phyloP scores from a whole-genome alignment of 1,140 invertebrate genomes.

The Heliconius hermathena region DNA sequence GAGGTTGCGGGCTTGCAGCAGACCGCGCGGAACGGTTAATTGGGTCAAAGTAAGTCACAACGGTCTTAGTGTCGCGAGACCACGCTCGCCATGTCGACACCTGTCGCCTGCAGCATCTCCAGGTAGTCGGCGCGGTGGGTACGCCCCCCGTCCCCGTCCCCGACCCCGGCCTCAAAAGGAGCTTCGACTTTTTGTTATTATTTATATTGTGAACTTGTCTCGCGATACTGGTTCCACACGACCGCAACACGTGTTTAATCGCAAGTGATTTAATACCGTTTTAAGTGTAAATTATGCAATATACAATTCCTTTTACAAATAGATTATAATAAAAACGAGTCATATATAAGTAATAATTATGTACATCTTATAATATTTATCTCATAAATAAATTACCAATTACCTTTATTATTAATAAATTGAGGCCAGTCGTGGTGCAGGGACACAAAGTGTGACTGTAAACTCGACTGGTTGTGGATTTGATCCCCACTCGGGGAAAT shows the following conservation, averaged over 20 bases:
- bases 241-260: not conserved
- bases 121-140: not conserved
- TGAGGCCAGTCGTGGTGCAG: no score
- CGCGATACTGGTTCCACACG: not conserved
- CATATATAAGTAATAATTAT: not conserved
- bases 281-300: not conserved
- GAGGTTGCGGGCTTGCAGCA: no score
- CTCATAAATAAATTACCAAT: not conserved
- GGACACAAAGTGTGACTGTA: no score
- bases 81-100: no score
- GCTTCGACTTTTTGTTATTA: constrained; percentile 10
- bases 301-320: not conserved
- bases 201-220: not conserved
- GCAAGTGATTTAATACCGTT: not conserved
- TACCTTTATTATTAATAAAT: no score
- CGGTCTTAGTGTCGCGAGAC: no score
- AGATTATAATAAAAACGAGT: not conserved
- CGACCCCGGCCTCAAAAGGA: not conserved
- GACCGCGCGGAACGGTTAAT: no score
- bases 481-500: no score
- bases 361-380: not conserved
- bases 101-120: not conserved
- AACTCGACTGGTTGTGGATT: no score
- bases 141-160: not conserved
- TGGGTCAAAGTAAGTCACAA: no score